A percentile compares a stretch with the other conserved stretches of the same genome.
These are phyloP conservation scores for Lepidocolaptes lacrymiger DNA, from an alignment of 2,797 vertebrate genomes.

Conservation along the genomic window DNA sequence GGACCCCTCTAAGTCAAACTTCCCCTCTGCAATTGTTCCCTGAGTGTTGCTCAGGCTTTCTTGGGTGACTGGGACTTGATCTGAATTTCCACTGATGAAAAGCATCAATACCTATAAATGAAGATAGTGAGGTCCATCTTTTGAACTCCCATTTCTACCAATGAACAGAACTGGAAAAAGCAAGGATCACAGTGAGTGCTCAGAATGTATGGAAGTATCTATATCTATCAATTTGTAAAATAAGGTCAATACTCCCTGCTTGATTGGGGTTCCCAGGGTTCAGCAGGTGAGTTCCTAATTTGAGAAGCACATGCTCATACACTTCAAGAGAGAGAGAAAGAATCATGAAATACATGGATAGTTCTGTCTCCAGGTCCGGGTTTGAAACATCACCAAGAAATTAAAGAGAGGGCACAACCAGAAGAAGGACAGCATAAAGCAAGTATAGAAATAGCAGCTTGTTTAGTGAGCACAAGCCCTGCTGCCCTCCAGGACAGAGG, in stretches of 20 bases:
- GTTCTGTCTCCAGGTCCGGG: not conserved
- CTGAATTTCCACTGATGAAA: not conserved
- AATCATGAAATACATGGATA: not conserved
- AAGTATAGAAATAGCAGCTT: not conserved
- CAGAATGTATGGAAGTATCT: not conserved
- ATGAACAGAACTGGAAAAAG: not conserved
- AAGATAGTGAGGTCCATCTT: not conserved
- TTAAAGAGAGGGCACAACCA: not conserved
- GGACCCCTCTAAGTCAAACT: not conserved
- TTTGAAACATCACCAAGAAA: not conserved
- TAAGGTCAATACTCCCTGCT: not conserved
- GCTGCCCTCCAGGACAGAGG: not conserved
- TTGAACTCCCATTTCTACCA: not conserved
- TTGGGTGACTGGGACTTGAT: not conserved
- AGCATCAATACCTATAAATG: not conserved
- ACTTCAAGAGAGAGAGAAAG: not conserved
- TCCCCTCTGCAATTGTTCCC: not conserved
- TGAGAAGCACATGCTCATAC: not conserved
- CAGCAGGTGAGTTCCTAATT: not conserved
- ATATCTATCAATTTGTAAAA: not conserved
- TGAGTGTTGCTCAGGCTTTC: not conserved
- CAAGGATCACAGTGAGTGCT: not conserved
- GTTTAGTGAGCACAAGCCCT: not conserved
- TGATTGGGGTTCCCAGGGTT: not conserved
- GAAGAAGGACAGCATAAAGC: not conserved